Base-by-base conservation (phyloP, 2,797 vertebrate species). In the Poecilia wingei region DNA sequence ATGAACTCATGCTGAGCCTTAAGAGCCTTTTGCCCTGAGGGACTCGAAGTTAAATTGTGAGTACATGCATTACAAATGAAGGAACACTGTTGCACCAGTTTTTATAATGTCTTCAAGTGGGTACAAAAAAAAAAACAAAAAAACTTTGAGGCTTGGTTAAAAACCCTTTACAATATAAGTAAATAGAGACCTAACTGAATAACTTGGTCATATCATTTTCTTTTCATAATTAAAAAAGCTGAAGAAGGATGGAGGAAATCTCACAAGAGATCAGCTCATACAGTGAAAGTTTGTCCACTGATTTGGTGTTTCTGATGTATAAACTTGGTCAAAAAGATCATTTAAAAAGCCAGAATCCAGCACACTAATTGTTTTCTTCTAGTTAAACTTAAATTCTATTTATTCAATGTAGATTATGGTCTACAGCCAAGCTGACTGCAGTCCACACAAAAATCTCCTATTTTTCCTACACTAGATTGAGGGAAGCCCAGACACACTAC, bases 21-120 rank as follows among this genome's bases (percentile, higher is more conserved):
- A 31, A n/a, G 20, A 59, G 51, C 59, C 4, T 66, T 76, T 72
- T 41, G 12, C 53, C 31, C 9, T 36, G 12, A 43, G 47, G 46
- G 13, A 61, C 64, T 70, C 64, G 31, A 68, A 69, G 33, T 70
- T n/a, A 4, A 31, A 49, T 76, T 66, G 43, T 76, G 73, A 83
- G 47, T 53, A 39, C 43, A 66, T 78, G 7, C 33, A 78, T 16
- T 39, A 53, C 39, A 36, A 77, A 59, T 25, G 77, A 81, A 77
- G 59, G 14, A 69, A 41, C 33, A 25, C 46, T 69, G 64, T 28
- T 25, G 22, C 16, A 64, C 69, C 75, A 69, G 25, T 36, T n/a
- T 53, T 69, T n/a, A 77, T 69, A 47, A 53, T 18, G 47, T 22
- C 12, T 66, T 36, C 13, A 39, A 31, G 39, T 10, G 46, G 47